Base-by-base conservation (phyloP, 2,888 invertebrate species). In the Hoplodrina blanda region DNA sequence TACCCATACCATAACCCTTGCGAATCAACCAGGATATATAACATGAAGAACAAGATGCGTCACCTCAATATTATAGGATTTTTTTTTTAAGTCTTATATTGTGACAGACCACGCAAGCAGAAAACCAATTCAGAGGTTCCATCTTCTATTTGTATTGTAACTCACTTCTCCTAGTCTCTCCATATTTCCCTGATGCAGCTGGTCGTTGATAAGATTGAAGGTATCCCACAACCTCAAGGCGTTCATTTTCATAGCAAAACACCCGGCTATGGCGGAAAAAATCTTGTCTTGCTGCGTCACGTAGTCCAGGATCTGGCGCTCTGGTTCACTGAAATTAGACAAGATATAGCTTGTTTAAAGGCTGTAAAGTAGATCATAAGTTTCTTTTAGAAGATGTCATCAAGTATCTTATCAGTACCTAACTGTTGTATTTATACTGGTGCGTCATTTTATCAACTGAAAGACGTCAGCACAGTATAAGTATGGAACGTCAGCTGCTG, bases 251-350 rank as follows among this genome's bases (percentile, higher is more conserved):
- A 98, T 97, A 0, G 98, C 98, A 86, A 98, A 98, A 57, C 97
- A 97, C 5, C 98, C 96, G 0, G 99, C 98, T 72, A 99, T 96
- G 70, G 97, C 96, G 0, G 99, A 98, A 80, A 99, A 98, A 10
- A 99, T 91, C 93, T 99, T 99, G 86, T 98, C 97, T 90, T 99
- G 99, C 89, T 99, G 99, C 0, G 99, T 99, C 66, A 98, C 97
- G 88, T 98, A 99, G 87, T 99, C 99, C 66, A 99, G 93, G 74
- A 99, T 98, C 93, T 99, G 98, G 0, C 97, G 97, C 91, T 99
- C 99, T 7, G 92, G 91, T 59, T 91, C 92, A 13, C 95, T 95
- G 82, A n/a, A 86, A 81, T 17, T 5, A 17, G 17, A 15, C 46
- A 46, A 17, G 46, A 46, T 2, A 13, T 15, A 13, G 7, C 33